Evolutionary conservation across 2,888 invertebrate species (phyloP), one percentile per base, ranked within the genome.

Genomic region (Cephus runcator): DNA sequence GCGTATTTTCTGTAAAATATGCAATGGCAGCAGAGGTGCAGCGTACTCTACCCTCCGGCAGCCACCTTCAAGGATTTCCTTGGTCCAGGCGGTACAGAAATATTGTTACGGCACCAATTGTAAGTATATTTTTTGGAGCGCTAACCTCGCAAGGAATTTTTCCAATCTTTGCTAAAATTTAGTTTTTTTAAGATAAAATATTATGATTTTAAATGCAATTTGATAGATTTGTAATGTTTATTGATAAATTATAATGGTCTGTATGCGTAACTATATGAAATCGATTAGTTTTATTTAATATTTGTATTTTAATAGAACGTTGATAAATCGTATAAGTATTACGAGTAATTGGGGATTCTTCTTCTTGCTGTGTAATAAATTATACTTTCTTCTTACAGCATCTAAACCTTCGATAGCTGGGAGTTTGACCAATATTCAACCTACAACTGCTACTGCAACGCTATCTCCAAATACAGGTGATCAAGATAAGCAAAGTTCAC

Each of bases 391-490:
- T n/a, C 73, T 11, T 12, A 31, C 71, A 85, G 85, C 69, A 35
- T 80, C 85, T 79, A 79, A 83, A 34, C 87, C 89, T 12, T 86
- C 86, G 79, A 88, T 89, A 73, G 84, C 89, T 15, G 86, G 85
- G 69, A 87, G 87, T 69, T 80, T 89, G 78, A 88, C 88, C 12
- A 89, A 89, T 79, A 88, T 89, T 81, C 86, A 86, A 73, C 15
- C 40, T 23, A 86, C 87, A 1, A 74, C 83, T 1, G 78, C 75
- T 23, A 83, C 80, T 31, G 79, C 85, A 6, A 79, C 81, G 12
- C 4, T 34, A 12, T 15, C 40, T 6, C 73, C n/a, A 0, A 34
- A 30, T 2, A 69, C 34, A 11, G 69, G 77, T 74, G 73, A 82
- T 9, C 80, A 81, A 34, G 87, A 87, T 77, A 86, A 84, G 34